A percentile compares a stretch with the other conserved stretches of the same genome.
Evolutionary conservation across 2,113 vertebrate genomes (phyloP).

Genomic region (Hiodon alosoides): DNA sequence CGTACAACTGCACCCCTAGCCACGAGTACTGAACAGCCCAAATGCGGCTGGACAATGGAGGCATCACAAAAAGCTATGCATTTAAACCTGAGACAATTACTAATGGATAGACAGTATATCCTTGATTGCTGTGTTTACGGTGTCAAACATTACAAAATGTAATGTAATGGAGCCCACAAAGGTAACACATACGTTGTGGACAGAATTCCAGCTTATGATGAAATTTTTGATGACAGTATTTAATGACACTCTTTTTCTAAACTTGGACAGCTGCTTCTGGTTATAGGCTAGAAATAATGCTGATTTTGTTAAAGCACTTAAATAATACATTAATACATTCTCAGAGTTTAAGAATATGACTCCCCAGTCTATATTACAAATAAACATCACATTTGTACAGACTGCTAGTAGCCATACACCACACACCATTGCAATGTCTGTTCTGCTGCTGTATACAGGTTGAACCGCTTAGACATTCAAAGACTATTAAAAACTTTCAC

Average conservation of each 20-base stretch:
- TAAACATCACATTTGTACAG: conserved; percentile 28
- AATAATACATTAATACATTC: conserved; percentile 33
- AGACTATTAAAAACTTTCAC: not conserved
- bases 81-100: not conserved
- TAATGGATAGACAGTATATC: no score
- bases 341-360: conserved; percentile 18
- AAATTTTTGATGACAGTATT: no score
- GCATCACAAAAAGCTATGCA: not conserved
- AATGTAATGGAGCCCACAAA: no score
- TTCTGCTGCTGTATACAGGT: not conserved
- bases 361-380: conserved; percentile 20
- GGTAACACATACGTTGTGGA: no score
- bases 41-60: not conserved
- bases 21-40: not conserved
- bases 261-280: not conserved
- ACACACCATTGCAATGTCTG: conserved; percentile 5
- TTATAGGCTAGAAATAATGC: not conserved
- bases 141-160: no score
- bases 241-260: not conserved
- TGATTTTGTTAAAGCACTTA: conserved; percentile 33
- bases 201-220: no score
- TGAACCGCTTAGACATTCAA: not conserved
- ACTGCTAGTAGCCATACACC: not conserved
- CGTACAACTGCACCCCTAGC: conserved; percentile 30
- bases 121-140: no score